Evolutionary conservation across 2,113 vertebrate species (phyloP).

Genomic region (Plotosus lineatus): DNA sequence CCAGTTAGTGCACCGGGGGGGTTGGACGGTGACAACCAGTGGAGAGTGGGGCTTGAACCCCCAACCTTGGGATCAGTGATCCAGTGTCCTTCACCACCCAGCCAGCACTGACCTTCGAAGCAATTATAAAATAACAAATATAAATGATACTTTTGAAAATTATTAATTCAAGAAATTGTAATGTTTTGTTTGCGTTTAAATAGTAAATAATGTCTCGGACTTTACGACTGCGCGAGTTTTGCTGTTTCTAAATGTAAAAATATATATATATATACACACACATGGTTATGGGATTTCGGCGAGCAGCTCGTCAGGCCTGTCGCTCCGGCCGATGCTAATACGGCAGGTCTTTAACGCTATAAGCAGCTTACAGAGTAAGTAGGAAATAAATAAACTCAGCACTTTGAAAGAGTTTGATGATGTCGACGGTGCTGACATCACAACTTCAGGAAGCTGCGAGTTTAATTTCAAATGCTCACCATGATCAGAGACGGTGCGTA

Average conservation of each 20-base stretch:
- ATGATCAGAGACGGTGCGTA: slow-evolving; percentile 1
- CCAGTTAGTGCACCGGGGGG: too few relatives aligned
- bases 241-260: neutral
- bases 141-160: neutral
- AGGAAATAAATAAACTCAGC: slow-evolving; percentile 74
- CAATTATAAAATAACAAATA: too few relatives aligned
- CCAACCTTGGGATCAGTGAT: too few relatives aligned
- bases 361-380: slow-evolving; percentile 80
- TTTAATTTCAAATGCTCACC: slow-evolving; percentile 10
- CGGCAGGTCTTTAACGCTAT: slow-evolving; percentile 73
- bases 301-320: slow-evolving; percentile 73
- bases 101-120: too few relatives aligned
- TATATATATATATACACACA: slow-evolving; percentile 21
- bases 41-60: too few relatives aligned
- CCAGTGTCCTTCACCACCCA: too few relatives aligned
- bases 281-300: slow-evolving; percentile 60
- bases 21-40: too few relatives aligned
- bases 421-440: slow-evolving; percentile 26
- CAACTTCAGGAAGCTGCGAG: slow-evolving; percentile 6
- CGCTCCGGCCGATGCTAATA: slow-evolving; percentile 76
- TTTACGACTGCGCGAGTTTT: neutral
- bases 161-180: neutral
- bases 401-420: slow-evolving; percentile 73
- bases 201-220: neutral
- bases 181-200: neutral